phyloP scores from a whole-genome alignment of 2,113 vertebrate species.

The Carassius gibelio region DNA sequence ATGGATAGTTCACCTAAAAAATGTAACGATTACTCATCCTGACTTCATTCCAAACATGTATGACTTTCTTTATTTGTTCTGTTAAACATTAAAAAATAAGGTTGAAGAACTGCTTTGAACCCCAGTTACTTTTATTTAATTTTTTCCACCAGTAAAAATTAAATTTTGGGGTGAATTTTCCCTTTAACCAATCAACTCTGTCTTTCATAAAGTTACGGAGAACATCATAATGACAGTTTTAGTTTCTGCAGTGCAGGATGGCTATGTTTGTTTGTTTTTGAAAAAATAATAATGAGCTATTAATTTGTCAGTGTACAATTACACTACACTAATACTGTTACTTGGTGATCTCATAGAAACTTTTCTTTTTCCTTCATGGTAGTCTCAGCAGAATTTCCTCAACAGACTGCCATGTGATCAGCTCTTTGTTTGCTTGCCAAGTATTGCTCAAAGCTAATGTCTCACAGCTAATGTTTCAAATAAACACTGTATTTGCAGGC shows the following conservation, averaged over 20 bases:
- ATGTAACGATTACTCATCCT: no score
- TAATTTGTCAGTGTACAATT: not conserved
- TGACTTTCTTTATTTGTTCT: not conserved
- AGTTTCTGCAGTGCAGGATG: no score
- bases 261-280: not conserved
- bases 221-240: no score
- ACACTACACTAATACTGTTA: not conserved
- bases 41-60: no score
- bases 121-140: not conserved
- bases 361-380: not conserved
- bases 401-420: not conserved
- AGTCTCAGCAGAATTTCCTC: not conserved
- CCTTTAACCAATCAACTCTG: not conserved
- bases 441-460: not conserved
- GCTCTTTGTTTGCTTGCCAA: not conserved
- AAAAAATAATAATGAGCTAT: not conserved
- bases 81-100: not conserved
- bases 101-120: not conserved
- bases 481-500: constrained; percentile 1
- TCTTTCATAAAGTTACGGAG: not conserved
- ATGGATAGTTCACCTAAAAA: no score
- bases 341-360: not conserved
- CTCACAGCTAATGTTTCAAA: not conserved
- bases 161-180: not conserved
- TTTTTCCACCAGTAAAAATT: no score